phyloP scores from a whole-genome alignment of 2,113 vertebrate genomes.

The Todiramphus chloris region DNA sequence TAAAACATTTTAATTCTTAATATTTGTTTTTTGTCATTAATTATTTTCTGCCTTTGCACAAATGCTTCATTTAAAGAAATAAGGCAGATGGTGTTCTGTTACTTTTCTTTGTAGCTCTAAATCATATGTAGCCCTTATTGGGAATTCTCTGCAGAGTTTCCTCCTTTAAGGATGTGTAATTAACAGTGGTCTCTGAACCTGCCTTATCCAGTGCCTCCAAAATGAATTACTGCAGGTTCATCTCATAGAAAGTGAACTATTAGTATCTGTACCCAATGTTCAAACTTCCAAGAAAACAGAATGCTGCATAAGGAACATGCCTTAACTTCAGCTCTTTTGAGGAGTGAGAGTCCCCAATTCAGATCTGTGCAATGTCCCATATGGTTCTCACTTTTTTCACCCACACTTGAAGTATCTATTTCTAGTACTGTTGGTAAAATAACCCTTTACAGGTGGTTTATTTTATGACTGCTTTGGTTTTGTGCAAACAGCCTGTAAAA shows the following conservation, averaged over 20 bases:
- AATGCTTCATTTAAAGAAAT: neutral
- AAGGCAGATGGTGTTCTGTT: neutral
- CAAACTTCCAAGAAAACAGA: conserved; percentile 34
- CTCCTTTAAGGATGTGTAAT: conserved; percentile 7
- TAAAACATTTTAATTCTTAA: neutral
- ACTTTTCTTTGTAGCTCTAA: neutral
- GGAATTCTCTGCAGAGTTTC: neutral
- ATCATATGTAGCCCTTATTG: neutral
- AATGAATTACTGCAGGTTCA: neutral
- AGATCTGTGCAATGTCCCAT: neutral
- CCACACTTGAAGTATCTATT: conserved; percentile 57
- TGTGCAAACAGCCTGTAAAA: neutral
- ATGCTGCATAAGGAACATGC: conserved; percentile 6
- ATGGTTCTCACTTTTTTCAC: conserved; percentile 50
- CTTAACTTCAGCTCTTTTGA: conserved; percentile 19
- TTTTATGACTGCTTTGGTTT: conserved; percentile 24
- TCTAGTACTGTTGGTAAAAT: conserved; percentile 39
- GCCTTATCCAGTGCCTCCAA: neutral
- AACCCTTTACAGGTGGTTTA: conserved; percentile 55
- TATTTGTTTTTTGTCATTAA: neutral
- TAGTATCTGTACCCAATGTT: conserved; percentile 1
- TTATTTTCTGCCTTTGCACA: neutral
- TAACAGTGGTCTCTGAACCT: conserved; percentile 1
- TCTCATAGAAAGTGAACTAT: neutral
- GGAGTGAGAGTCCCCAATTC: conserved; percentile 25